Conservation (phyloP, 2,888 invertebrate genomes). For the Kryphioiulus occultus region DNA sequence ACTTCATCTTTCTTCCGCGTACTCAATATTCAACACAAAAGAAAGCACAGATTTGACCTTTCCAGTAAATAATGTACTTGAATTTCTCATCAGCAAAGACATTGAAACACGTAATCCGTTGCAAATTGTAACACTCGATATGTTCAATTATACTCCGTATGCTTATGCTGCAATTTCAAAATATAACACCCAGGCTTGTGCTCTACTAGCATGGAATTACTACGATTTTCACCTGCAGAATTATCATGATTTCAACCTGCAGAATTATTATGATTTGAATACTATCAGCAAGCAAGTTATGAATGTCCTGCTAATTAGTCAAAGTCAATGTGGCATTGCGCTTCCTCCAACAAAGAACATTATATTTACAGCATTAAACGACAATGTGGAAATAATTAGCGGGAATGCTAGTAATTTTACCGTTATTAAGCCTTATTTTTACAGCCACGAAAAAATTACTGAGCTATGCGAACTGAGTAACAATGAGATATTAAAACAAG, state of each 20-base stretch:
- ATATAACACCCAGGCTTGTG: fast-evolving
- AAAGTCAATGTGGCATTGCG: no score
- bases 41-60: neutral
- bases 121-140: neutral
- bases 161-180: neutral
- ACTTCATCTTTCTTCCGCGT: neutral
- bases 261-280: no score
- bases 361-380: no score
- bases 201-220: neutral
- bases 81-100: neutral
- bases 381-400: no score
- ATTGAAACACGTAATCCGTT: neutral
- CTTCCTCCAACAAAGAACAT: no score
- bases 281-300: neutral
- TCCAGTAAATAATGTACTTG: neutral
- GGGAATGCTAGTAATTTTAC: no score
- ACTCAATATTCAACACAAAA: neutral
- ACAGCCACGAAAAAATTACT: neutral
- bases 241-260: neutral
- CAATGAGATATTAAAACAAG: neutral
- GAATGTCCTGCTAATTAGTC: no score
- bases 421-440: no score
- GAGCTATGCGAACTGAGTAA: neutral
- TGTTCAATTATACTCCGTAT: neutral
- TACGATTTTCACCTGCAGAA: neutral